Conservation (phyloP, 2,797 vertebrate species). For the Acanthurus leucopareius region DNA sequence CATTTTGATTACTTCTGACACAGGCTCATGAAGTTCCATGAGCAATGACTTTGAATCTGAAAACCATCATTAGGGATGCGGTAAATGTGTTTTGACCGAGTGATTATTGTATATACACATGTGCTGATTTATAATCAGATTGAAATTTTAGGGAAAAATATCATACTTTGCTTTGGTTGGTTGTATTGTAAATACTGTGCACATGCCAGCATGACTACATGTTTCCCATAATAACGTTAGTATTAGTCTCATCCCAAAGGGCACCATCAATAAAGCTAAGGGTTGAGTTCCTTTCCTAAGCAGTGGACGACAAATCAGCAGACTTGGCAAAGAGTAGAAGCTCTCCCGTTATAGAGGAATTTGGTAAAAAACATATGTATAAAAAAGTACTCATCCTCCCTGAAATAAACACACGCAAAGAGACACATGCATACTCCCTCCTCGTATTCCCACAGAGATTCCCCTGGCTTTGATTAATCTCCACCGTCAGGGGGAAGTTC, state of each 20-base stretch:
- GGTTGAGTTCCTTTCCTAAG: constrained; percentile 61
- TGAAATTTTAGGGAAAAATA: constrained; percentile 62
- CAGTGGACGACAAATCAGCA: constrained; percentile 71
- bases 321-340: constrained; percentile 59
- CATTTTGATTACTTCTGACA: constrained; percentile 80
- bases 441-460: constrained; percentile 73
- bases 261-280: constrained; percentile 68
- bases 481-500: constrained; percentile 82
- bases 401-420: constrained; percentile 61
- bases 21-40: constrained; percentile 70
- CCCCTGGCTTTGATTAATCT: constrained; percentile 85
- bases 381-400: constrained; percentile 51
- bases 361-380: constrained; percentile 55
- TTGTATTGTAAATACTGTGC: constrained; percentile 70
- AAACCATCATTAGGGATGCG: constrained; percentile 79
- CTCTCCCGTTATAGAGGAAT: constrained; percentile 54
- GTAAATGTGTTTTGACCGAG: constrained; percentile 74
- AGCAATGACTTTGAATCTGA: constrained; percentile 72
- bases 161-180: constrained; percentile 60
- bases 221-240: constrained; percentile 67
- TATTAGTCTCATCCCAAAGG: constrained; percentile 69
- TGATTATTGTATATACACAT: constrained; percentile 79
- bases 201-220: constrained; percentile 68
- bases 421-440: constrained; percentile 52
- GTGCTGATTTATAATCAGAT: constrained; percentile 76